A percentile compares a stretch with the other conserved stretches of the same genome.
These are phyloP conservation scores for Chrysolina americana DNA, from an alignment of 2,888 invertebrate species.

Conservation along the genomic window DNA sequence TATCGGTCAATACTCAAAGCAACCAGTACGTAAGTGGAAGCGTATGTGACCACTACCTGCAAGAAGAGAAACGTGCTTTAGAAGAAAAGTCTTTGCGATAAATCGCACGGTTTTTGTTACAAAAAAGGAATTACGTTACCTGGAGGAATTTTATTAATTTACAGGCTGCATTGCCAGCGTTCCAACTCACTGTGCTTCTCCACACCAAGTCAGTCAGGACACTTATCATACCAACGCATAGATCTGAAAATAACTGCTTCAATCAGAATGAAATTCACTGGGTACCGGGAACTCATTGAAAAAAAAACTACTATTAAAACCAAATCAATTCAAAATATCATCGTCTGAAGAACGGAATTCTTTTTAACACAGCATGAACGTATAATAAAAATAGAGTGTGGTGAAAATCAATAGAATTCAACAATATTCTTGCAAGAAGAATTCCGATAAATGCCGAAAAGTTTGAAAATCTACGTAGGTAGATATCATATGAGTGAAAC, in stretches of 20 bases:
- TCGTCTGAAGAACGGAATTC: too few relatives aligned
- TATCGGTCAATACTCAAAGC: slow-evolving; percentile 92
- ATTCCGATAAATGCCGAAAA: too few relatives aligned
- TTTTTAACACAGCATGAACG: too few relatives aligned
- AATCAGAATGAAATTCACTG: background rate
- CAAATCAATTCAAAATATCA: too few relatives aligned
- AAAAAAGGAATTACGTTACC: slow-evolving; percentile 66
- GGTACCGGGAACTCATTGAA: background rate
- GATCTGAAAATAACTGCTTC: slow-evolving; percentile 75
- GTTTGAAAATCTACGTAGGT: too few relatives aligned
- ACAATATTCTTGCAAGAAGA: too few relatives aligned
- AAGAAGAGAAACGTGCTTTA: slow-evolving; percentile 53
- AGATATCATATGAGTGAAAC: too few relatives aligned
- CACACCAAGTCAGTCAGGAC: slow-evolving; percentile 90
- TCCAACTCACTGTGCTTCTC: slow-evolving; percentile 89
- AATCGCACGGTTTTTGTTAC: too few relatives aligned
- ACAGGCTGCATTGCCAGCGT: slow-evolving; percentile 89
- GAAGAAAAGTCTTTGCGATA: too few relatives aligned
- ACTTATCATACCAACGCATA: slow-evolving; percentile 88
- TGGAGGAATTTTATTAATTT: slow-evolving; percentile 87
- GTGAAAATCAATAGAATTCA: too few relatives aligned
- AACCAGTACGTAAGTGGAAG: slow-evolving; percentile 91
- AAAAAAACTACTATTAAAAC: too few relatives aligned
- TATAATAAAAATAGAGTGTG: too few relatives aligned
- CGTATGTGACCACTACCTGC: slow-evolving; percentile 89